Evolutionary conservation across 2,888 invertebrate genomes (phyloP), one percentile per base, ranked within the genome.

Genomic region (Brachycybe producta): DNA sequence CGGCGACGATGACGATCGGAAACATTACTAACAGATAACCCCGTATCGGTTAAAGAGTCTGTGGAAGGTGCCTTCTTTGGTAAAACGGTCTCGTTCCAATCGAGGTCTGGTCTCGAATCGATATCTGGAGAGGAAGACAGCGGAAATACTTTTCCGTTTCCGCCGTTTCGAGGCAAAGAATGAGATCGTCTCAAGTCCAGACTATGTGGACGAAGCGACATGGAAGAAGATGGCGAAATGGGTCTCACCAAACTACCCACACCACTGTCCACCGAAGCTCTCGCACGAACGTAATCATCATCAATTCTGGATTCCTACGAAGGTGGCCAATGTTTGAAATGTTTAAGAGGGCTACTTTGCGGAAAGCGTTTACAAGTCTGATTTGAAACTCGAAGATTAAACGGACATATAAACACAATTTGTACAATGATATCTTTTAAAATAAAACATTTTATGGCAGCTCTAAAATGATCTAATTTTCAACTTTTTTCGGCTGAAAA

Each of bases 211-310:
- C 47, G 13, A 11, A 7, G 8, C 11, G 32, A 35, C 35, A 34
- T 35, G 4, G 32, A 7, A n/a, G 46, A 46, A 23, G 35, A 24
- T 35, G 24, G 32, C 2, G 46, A 46, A 13, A 34, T 32, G 15
- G 46, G 35, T 17, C 46, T 34, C 8, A n/a, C n/a, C 2, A 43
- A 5, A 17, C 46, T 32, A 13, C 35, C 46, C 5, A 46, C 46
- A 11, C 46, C 34, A 17, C 35, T 35, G 24, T 46, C 35, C n/a
- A 34, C 46, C 2, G 46, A 43, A 21, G 28, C 43, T 15, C 43
- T 24, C 5, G 43, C 26, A n/a, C 43, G 13, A 5, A 21, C 21
- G 30, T 43, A 43, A 13, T 43, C 43, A 21, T 40, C 40, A 17
- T 40, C 40, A 5, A 27, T 27, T 27, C 27, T 40, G 1, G 27